Evolutionary conservation across 2,888 invertebrate species (phyloP).

Genomic region (Galeopsomyia nigrocyanea): DNA sequence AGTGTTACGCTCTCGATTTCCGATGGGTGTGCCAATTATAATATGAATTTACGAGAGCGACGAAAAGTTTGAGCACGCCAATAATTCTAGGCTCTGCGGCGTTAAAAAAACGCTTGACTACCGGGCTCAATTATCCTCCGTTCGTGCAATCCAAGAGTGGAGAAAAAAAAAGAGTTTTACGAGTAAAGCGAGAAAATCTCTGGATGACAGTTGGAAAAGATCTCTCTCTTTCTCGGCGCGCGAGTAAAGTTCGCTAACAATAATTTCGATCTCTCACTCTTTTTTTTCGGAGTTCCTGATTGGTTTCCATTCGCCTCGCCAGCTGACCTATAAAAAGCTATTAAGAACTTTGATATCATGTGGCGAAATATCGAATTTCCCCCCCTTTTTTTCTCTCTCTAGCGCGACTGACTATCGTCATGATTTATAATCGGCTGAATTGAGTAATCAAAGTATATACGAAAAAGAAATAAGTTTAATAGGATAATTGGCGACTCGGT

Average conservation of each 20-base stretch:
- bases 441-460: no score
- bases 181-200: slow-evolving; percentile 38
- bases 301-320: slow-evolving; percentile 24
- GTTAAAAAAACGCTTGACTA: slow-evolving; percentile 7
- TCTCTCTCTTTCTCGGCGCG: neutral
- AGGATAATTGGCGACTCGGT: no score
- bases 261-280: slow-evolving; percentile 24
- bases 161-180: slow-evolving; percentile 38
- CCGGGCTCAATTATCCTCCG: slow-evolving; percentile 27
- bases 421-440: no score
- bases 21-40: slow-evolving; percentile 57
- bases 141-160: neutral
- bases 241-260: slow-evolving; percentile 21
- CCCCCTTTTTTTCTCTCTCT: neutral
- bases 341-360: no score
- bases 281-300: slow-evolving; percentile 18
- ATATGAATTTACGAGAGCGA: slow-evolving; percentile 61
- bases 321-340: neutral
- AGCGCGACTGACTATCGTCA: no score
- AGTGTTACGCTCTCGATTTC: slow-evolving; percentile 52
- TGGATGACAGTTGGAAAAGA: slow-evolving; percentile 32
- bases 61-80: slow-evolving; percentile 50
- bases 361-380: no score
- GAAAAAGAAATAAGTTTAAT: no score
- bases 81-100: slow-evolving; percentile 27